Base-by-base conservation (phyloP, 2,113 vertebrate genomes). In the Tragelaphus strepsiceros region DNA sequence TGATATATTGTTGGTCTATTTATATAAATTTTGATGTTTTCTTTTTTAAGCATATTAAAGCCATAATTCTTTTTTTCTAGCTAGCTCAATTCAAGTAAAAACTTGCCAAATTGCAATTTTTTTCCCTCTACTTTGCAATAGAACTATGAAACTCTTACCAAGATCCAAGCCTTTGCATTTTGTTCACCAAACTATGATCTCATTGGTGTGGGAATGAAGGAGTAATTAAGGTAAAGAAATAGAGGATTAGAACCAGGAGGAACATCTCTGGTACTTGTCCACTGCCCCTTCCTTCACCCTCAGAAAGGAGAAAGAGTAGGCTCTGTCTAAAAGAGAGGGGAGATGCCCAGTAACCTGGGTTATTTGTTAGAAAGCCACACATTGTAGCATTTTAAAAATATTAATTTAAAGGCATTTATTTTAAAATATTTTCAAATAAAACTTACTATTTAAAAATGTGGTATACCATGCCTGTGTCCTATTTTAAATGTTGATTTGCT, bases 361-460 rank as follows among this genome's bases (percentile, higher is more conserved):
- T 94, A 81, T 90, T 91, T 85, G 59, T 91, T 92, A 92, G 7
- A 92, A 94, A 93, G 78, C n/a, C 30, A 61, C 22, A 59, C n/a
- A n/a, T 78, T 90, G 9, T 30, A 93, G 43, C 14, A 92, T 54
- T 96, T 97, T 5, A 28, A 54, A 97, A 93, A 6, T 84, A 83
- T 46, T 56, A 12, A 62, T 54, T 96, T 74, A 77, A 81, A 59
- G 19, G 10, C 11, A 94, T n/a, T 82, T 89, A 82, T 86, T 85
- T 91, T 39, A 43, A 77, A 91, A 58, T 32, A 96, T 78, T 94
- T 87, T 90, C 35, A 96, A 96, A 59, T 74, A 62, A 97, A 88
- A 93, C 49, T 59, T 84, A 87, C 53, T 43, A 10, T 92, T 80
- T 59, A 82, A 96, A 91, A 92, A 92, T 64, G 35, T 53, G n/a